Conservation (phyloP, 2,113 vertebrate genomes). For the Misgurnus anguillicaudatus region DNA sequence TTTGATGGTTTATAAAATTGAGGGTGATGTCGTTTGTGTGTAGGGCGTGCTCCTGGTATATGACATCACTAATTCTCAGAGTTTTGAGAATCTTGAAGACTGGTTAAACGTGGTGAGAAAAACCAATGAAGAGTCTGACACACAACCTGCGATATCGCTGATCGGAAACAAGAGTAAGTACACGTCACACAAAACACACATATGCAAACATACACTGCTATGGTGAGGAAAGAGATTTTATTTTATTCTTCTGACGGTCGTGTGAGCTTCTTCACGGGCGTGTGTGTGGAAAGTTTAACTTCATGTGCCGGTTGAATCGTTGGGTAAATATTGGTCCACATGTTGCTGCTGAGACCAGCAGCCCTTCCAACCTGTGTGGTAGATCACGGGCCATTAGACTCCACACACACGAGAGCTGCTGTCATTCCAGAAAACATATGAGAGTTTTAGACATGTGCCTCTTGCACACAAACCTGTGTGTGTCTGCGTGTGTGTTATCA, state of each 20-base stretch:
- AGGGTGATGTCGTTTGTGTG: constrained; percentile 40
- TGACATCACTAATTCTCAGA: constrained; percentile 96
- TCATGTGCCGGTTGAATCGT: constrained; percentile 90
- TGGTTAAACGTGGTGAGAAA: constrained; percentile 94
- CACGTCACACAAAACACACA: constrained; percentile 2
- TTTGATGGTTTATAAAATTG: constrained; percentile 17
- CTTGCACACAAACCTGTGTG: constrained; percentile 3
- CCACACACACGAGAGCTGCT: background rate
- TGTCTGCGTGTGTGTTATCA: constrained; percentile 19
- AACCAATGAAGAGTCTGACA: constrained; percentile 89
- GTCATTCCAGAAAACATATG: constrained; percentile 15
- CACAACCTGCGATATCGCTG: constrained; percentile 87
- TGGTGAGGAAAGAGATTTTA: too few species aligned
- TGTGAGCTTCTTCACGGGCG: constrained; percentile 7
- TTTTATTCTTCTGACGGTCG: background rate
- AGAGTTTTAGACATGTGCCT: constrained; percentile 13
- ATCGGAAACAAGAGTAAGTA: constrained; percentile 98
- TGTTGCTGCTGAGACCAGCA: constrained; percentile 96
- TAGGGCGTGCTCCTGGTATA: constrained; percentile 97
- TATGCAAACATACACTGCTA: too few species aligned
- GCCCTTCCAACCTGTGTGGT: constrained; percentile 98
- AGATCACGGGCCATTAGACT: constrained; percentile 94
- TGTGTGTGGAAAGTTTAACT: constrained; percentile 92
- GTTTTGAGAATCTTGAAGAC: constrained; percentile 98
- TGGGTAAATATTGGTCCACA: constrained; percentile 99